These are phyloP conservation scores for Drosophila trapezifrons DNA, from an alignment of 1,140 invertebrate genomes.

Conservation along the genomic window DNA sequence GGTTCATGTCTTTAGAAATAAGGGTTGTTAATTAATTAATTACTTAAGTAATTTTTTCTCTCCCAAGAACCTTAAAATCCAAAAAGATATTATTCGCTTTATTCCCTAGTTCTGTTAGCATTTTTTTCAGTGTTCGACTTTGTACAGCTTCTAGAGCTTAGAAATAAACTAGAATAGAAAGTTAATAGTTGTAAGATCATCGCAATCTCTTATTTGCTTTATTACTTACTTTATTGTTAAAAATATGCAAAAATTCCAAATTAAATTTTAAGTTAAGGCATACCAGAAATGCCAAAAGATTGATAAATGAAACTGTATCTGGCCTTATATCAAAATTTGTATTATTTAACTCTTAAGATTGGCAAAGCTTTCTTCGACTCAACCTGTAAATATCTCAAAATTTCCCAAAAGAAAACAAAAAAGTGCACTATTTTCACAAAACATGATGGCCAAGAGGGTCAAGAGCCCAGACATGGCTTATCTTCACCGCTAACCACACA, in stretches of 20 bases:
- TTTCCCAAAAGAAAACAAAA: not conserved
- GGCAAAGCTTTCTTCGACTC: not conserved
- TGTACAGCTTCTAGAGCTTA: conserved; percentile 17
- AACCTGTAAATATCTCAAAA: not conserved
- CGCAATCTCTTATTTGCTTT: too few species aligned
- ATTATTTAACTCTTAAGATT: not conserved
- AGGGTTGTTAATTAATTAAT: not conserved
- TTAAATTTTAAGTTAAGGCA: conserved; percentile 1
- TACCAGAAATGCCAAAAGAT: not conserved
- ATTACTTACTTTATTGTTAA: not conserved
- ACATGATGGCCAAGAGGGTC: not conserved
- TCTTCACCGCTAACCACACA: conserved; percentile 3
- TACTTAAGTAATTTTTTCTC: not conserved
- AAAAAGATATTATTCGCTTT: too few species aligned
- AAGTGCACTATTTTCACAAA: not conserved
- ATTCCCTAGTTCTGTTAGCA: not conserved
- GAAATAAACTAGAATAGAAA: conserved; percentile 2
- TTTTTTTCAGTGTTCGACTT: not conserved
- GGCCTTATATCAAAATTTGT: not conserved
- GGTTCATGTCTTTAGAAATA: not conserved
- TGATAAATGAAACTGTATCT: not conserved
- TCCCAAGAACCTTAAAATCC: not conserved
- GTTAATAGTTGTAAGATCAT: conserved; percentile 10
- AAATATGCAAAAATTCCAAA: not conserved
- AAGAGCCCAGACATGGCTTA: not conserved